Base-by-base conservation (phyloP, 2,797 vertebrate species). In the Gymnoscopelus microlampas region DNA sequence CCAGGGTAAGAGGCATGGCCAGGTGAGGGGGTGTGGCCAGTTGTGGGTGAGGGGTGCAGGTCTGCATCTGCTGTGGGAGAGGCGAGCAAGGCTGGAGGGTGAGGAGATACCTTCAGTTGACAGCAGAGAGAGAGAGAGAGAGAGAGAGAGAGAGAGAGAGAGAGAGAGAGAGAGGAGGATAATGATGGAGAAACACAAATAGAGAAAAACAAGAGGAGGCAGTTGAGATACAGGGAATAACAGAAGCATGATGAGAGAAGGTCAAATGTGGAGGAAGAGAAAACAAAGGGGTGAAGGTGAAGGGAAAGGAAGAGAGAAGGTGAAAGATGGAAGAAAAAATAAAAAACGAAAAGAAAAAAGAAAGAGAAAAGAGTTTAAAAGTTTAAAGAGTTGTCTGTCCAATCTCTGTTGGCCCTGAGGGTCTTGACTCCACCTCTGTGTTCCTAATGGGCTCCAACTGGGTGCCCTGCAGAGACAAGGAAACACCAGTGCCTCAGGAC, bases 41-140 rank as follows among this genome's bases (percentile, higher is more conserved):
- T 8, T 2, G 80, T 59, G 57, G 49, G 63, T 32, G 76, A 75
- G 64, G 4, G n/a, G 73, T 82, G 87, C 57, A 85, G 69, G 68
- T 90, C 83, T 24, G 78, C 50, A 5, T 39, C 80, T 15, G 83
- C 75, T 13, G 75, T 71, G 59, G 80, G 85, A 35, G 75, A 70
- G 23, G 50, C 24, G 0, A 76, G 78, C 0, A 71, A 83, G 67
- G 54, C 62, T 2, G 76, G 54, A 14, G 76, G 76, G 9, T 90
- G 88, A 66, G 86, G 88, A 54, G 78, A 87, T 57, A 91, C 78
- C 90, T 91, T 77, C 3, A 82, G 32, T 44, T 8, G 55, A 26
- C 35, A 39, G 48, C 26, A 29, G 24, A 58, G 24, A 63, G 35
- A 79, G 19, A 44, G 3, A 51, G 23, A 35, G 29, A 19, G 48